phyloP scores from a whole-genome alignment of 2,888 invertebrate species.

The Tetheella fluctuosa region DNA sequence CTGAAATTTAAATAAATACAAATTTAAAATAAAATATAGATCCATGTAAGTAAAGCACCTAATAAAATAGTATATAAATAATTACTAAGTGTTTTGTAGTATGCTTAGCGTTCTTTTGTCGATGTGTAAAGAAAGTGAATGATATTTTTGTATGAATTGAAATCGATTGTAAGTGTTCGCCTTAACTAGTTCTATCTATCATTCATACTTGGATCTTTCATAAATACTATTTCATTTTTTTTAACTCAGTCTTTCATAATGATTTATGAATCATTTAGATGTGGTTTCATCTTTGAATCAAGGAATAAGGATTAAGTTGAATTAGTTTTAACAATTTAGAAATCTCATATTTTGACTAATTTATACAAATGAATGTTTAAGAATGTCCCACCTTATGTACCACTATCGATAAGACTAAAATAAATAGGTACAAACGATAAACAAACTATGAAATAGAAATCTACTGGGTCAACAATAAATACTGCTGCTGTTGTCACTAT shows the following conservation, averaged over 20 bases:
- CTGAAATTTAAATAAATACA: background rate
- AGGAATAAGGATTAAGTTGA: conserved; percentile 14
- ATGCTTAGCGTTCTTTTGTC: conserved; percentile 73
- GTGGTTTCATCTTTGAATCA: background rate
- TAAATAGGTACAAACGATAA: conserved; percentile 22
- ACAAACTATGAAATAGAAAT: conserved; percentile 34
- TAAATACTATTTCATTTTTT: background rate
- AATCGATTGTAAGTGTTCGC: conserved; percentile 68
- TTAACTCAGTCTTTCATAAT: background rate
- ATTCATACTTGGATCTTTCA: conserved; percentile 24
- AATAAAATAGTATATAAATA: background rate
- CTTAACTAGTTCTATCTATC: conserved; percentile 56
- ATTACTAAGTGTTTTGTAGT: conserved; percentile 42
- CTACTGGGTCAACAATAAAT: conserved; percentile 30
- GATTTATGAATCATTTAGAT: background rate
- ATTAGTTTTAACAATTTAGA: conserved; percentile 22
- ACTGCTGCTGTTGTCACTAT: conserved; percentile 34
- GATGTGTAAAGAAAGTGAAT: conserved; percentile 74
- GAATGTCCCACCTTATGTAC: conserved; percentile 75
- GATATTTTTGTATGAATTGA: conserved; percentile 82
- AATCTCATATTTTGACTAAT: conserved; percentile 46
- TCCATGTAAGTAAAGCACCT: background rate
- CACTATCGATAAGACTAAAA: conserved; percentile 69
- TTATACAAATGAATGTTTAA: conserved; percentile 59
- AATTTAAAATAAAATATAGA: background rate